Evolutionary conservation across 2,113 vertebrate genomes (phyloP), one percentile per base, ranked within the genome.

Genomic region (Nycticorax nycticorax): DNA sequence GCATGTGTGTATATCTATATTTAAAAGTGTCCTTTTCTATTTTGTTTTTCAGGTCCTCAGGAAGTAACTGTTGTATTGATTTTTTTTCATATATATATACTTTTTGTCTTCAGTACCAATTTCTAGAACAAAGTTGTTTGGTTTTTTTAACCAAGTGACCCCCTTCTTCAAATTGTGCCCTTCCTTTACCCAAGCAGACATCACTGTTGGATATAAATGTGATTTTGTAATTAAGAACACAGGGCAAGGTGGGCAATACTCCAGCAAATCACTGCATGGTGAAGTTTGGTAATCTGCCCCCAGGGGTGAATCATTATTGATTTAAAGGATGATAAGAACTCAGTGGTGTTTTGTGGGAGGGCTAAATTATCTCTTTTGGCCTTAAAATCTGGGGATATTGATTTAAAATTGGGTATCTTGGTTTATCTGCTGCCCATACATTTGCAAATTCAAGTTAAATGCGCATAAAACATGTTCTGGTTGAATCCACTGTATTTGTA

Each of bases 321-420:
- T 86, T 89, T 72, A 88, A 92, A 85, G 71, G 79, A 93, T 83
- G 88, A 88, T 66, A 55, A 94, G 92, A 95, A 88, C 55, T 95
- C 85, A 64, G 35, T 69, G 41, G 23, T 95, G n/a, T 88, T 93
- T 89, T 74, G 45, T 76, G 81, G 62, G 71, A 91, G 37, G 48
- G 50, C 69, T 91, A 41, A 92, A 91, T 82, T 35, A 87, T 78
- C 76, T 87, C 43, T 91, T 81, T 64, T 89, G 39, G 39, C 69
- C 80, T 95, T 91, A 82, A 91, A 79, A 84, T 89, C 30, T 68
- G 69, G 53, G 23, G 37, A 47, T 84, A 74, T 78, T 89, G 76
- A 81, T 93, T 92, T 93, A n/a, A 91, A 94, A 85, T 68, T 48
- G 0, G 43, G 95, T 84, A 71, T 81, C 77, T 92, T 89, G 28